phyloP scores from a whole-genome alignment of 1,140 invertebrate genomes.

The Sarcophaga bullata region DNA sequence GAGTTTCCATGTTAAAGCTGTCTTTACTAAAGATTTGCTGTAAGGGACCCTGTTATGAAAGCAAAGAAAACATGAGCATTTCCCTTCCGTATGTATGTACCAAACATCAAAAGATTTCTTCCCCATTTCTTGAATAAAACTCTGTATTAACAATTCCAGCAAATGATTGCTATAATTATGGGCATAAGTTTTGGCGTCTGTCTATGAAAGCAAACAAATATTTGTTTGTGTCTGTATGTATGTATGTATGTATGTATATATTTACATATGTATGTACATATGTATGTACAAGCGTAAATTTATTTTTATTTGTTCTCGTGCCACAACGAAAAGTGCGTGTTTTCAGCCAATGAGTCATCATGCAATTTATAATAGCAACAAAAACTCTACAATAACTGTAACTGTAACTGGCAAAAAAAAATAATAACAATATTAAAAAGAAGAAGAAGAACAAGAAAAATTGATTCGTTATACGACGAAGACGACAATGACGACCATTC shows the following conservation, averaged over 20 bases:
- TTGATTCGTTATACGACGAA: slow-evolving; percentile 15
- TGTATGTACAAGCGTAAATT: background rate
- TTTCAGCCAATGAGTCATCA: slow-evolving; percentile 33
- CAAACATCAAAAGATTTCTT: too few relatives aligned
- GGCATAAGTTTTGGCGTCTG: too few relatives aligned
- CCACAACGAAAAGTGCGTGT: slow-evolving; percentile 28
- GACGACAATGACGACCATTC: background rate
- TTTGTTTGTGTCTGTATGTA: background rate
- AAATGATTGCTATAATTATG: too few relatives aligned
- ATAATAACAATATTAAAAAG: background rate
- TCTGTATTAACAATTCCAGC: too few relatives aligned
- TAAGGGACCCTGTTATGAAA: too few relatives aligned
- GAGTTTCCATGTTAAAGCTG: too few relatives aligned
- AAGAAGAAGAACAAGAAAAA: background rate
- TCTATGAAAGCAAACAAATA: background rate
- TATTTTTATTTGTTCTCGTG: slow-evolving; percentile 11
- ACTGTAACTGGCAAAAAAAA: background rate
- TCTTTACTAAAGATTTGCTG: too few relatives aligned
- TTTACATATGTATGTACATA: background rate
- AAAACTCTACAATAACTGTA: background rate
- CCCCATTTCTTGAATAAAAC: too few relatives aligned
- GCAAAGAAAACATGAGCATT: too few relatives aligned
- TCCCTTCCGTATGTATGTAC: too few relatives aligned
- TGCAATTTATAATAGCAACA: slow-evolving; percentile 24
- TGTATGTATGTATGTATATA: background rate